Evolutionary conservation across 2,888 invertebrate species (phyloP), one percentile per base, ranked within the genome.

Genomic region (Stramonita haemastoma): DNA sequence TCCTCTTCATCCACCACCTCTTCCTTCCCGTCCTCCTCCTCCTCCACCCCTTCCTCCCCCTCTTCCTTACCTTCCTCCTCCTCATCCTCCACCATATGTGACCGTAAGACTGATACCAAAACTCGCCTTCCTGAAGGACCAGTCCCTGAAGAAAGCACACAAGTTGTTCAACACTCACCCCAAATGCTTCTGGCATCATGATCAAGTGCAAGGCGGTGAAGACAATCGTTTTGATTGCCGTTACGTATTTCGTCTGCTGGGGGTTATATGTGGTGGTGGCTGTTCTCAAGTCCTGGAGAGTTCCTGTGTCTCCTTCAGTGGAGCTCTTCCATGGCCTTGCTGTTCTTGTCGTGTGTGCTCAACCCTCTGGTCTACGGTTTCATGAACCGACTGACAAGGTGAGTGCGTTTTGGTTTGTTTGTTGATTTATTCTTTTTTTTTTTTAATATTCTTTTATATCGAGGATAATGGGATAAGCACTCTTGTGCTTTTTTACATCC

Each of bases 281-380:
- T 8, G 86, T 91, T 46, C 79, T 91, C 0, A 90, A 89, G 13
- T 36, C 91, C 0, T 66, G 87, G 26, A 88, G 88, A 2, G 73
- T 86, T 2, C 8, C 70, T 15, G 86, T 90, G 0, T 84, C 90
- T 2, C 89, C 92, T 2, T 90, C 91, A n/a, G 77, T 92, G 15
- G 92, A 92, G 46, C 91, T 93, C 92, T 0, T 91, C 93, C 11
- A 91, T 93, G n/a, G 92, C 92, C 66, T 89, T 93, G 46, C 84
- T 93, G 22, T 94, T 93, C 88, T 90, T 93, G 22, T 92, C 92
- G 29, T 91, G 93, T 19, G 90, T 92, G 32, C 87, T 93, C 1
- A 93, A 94, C 91, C 94, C 94, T 6, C 86, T 94, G 5, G 93
- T 94, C 79, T 94, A 93, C 84, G 94, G 91, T 2, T 93, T 93